A percentile compares a stretch with the other conserved stretches of the same genome.
phyloP scores from a whole-genome alignment of 2,113 vertebrate genomes.

The Trogon melanurus region DNA sequence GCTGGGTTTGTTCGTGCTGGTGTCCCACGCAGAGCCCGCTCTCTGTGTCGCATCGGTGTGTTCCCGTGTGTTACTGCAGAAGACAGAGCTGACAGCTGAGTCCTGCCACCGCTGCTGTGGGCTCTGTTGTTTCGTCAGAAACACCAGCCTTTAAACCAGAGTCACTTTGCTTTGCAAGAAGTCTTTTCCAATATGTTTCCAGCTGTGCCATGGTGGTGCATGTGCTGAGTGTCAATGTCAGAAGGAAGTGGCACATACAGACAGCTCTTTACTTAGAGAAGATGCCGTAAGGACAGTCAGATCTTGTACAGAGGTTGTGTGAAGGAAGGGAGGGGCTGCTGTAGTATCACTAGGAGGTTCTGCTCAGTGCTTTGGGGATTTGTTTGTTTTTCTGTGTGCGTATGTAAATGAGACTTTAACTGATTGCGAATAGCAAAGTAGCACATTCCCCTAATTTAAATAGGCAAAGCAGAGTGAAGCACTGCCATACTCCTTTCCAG shows the following conservation, averaged over 20 bases:
- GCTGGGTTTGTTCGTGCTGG: background rate
- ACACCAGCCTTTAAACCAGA: background rate
- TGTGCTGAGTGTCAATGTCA: background rate
- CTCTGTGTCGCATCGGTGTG: rapidly evolving
- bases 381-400: background rate
- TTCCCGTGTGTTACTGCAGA: rapidly evolving
- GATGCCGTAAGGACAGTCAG: background rate
- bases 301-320: background rate
- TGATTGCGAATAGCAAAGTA: background rate
- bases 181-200: background rate
- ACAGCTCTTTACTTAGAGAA: background rate
- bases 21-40: background rate
- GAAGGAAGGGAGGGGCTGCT: background rate
- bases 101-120: background rate
- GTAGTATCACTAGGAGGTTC: background rate
- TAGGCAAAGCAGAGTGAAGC: background rate
- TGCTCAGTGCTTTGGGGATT: background rate
- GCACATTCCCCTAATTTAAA: background rate
- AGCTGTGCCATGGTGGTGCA: background rate
- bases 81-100: background rate
- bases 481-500: background rate
- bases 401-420: background rate
- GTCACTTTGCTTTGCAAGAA: background rate
- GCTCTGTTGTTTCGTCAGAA: background rate
- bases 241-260: background rate